Evolutionary conservation across 2,888 invertebrate genomes (phyloP).

Genomic region (Coenonympha arcania): DNA sequence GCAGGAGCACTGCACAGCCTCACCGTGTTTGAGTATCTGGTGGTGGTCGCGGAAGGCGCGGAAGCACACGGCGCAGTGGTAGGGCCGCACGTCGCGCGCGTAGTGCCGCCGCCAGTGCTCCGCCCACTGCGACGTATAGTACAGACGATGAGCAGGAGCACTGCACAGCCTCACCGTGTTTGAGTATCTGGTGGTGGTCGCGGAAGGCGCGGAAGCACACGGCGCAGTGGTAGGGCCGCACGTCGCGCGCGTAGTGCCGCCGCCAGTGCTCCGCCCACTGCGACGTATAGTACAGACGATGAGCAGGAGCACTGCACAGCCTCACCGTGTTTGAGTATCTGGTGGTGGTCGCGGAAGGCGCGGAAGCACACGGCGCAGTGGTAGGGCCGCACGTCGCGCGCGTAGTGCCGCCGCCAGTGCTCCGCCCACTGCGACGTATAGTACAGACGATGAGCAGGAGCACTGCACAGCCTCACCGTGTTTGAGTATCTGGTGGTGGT

Average conservation of each 20-base stretch:
- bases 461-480: conserved; percentile 45
- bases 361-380: conserved; percentile 65
- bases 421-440: too few species aligned
- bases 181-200: conserved; percentile 56
- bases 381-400: conserved; percentile 59
- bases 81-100: conserved; percentile 59
- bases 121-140: too few species aligned
- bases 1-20: conserved; percentile 4
- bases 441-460: too few species aligned
- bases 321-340: conserved; percentile 61
- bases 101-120: conserved; percentile 60
- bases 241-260: conserved; percentile 60
- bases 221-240: conserved; percentile 60
- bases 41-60: conserved; percentile 57
- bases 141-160: too few species aligned
- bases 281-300: too few species aligned
- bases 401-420: conserved; percentile 62
- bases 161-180: conserved; percentile 45
- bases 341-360: conserved; percentile 55
- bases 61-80: conserved; percentile 64
- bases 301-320: too few species aligned
- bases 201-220: conserved; percentile 64
- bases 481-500: conserved; percentile 56
- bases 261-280: conserved; percentile 56
- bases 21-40: conserved; percentile 63